Percentiles rank a stretch among this genome's conserved stretches.
Conservation (phyloP, 2,797 vertebrate genomes). For the Distichodus sexfasciatus region DNA sequence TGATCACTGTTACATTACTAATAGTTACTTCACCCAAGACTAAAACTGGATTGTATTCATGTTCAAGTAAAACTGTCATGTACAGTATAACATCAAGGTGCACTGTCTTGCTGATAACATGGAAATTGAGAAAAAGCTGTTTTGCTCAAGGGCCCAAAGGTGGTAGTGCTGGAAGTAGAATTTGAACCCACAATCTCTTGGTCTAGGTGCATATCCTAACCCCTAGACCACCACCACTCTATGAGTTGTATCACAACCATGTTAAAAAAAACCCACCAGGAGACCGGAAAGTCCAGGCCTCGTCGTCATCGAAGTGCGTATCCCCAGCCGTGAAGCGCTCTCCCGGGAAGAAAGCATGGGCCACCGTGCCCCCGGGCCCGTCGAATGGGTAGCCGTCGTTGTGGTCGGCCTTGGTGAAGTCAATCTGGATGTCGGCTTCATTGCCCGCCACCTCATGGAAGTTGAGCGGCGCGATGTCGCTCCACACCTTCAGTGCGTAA, state of each 20-base stretch:
- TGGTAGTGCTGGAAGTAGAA: too few relatives aligned
- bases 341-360: conserved; percentile 93
- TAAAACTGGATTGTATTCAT: too few relatives aligned
- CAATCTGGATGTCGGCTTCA: conserved; percentile 92
- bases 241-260: neutral
- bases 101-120: too few relatives aligned
- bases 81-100: too few relatives aligned
- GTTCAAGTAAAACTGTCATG: too few relatives aligned
- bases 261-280: conserved; percentile 73
- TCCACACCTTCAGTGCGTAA: conserved; percentile 96
- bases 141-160: too few relatives aligned
- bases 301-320: conserved; percentile 92
- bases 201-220: too few relatives aligned
- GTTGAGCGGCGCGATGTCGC: conserved; percentile 88
- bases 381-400: conserved; percentile 90
- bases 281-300: conserved; percentile 94
- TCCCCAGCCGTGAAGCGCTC: conserved; percentile 84
- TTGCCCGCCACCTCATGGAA: conserved; percentile 94
- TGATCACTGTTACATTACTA: too few relatives aligned
- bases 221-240: too few relatives aligned
- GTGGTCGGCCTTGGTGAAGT: conserved; percentile 91
- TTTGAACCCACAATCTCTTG: too few relatives aligned
- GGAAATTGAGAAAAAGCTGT: too few relatives aligned
- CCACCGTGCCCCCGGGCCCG: conserved; percentile 90
- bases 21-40: too few relatives aligned